Conservation (phyloP, 2,888 invertebrate species). For the Andricus curvator region DNA sequence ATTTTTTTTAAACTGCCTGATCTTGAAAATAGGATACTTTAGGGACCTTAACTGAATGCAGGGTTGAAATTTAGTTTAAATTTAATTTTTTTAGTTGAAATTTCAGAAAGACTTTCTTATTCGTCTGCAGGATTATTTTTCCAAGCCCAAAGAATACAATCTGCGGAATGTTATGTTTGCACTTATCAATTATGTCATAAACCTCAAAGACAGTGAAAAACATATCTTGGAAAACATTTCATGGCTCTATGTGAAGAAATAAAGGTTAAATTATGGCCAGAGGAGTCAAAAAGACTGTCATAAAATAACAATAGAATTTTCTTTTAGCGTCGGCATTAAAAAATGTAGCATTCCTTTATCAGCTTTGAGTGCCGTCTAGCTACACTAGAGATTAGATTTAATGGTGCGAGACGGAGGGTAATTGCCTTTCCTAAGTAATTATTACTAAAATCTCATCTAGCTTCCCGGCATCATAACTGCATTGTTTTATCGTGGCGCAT, state of each 20-base stretch:
- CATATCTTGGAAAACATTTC: neutral
- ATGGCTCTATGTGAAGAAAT: no score
- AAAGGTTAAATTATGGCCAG: neutral
- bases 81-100: no score
- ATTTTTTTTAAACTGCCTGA: no score
- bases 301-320: neutral
- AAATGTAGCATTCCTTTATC: slow-evolving; percentile 2
- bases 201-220: neutral
- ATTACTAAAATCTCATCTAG: neutral
- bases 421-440: slow-evolving; percentile 7
- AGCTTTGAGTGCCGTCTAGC: neutral
- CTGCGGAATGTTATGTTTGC: neutral
- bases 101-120: no score
- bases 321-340: neutral
- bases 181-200: neutral
- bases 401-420: neutral
- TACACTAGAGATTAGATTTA: neutral
- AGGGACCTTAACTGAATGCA: no score
- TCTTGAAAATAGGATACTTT: no score
- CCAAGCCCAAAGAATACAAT: neutral
- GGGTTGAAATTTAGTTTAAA: no score
- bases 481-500: neutral
- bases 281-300: neutral
- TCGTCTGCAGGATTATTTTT: neutral
- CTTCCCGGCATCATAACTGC: neutral